Base-by-base conservation (phyloP, 2,888 invertebrate genomes). In the Ernsta delagoae region DNA sequence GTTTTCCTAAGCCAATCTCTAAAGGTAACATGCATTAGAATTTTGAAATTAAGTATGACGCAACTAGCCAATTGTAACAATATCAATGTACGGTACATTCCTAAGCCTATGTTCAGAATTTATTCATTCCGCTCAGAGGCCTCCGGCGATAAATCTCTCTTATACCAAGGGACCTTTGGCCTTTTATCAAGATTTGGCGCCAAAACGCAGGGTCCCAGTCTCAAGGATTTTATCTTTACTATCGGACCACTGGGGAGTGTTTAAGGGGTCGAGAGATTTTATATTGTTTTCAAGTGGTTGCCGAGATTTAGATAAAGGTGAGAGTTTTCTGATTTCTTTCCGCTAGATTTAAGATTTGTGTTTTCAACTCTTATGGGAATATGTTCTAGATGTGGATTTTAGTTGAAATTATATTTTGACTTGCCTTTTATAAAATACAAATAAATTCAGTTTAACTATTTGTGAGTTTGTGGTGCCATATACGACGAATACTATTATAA, bases 91-190 rank as follows among this genome's bases (percentile, higher is more conserved):
- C 16, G 16, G 16, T 16, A 16, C 16, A 68, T 54, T 59, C 74
- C 75, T 76, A 79, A 81, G 78, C 80, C 77, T 78, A 78, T 78
- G 77, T 80, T 83, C 83, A 81, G 83, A 83, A 86, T 85, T 84
- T 84, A 88, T 88, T 81, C 79, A 79, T 78, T 76, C 39, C 60
- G 54, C 87, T 82, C 85, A 63, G 74, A 86, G 88, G 83, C 83
- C 84, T 79, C 70, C 71, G 77, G 87, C 77, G 87, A 89, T 90
- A 89, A 89, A 89, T 90, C 88, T 86, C 77, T 78, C 76, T 81
- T 83, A 79, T 83, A 87, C 85, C 87, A 82, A 80, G 77, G 78
- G 79, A 81, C 77, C 83, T 81, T 80, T 80, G 75, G 79, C 83
- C 85, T 85, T 84, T 87, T 88, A 87, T 87, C 87, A 83, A 83